These are phyloP conservation scores for Eupeodes latifasciatus DNA, from an alignment of 2,888 invertebrate species.

Conservation along the genomic window DNA sequence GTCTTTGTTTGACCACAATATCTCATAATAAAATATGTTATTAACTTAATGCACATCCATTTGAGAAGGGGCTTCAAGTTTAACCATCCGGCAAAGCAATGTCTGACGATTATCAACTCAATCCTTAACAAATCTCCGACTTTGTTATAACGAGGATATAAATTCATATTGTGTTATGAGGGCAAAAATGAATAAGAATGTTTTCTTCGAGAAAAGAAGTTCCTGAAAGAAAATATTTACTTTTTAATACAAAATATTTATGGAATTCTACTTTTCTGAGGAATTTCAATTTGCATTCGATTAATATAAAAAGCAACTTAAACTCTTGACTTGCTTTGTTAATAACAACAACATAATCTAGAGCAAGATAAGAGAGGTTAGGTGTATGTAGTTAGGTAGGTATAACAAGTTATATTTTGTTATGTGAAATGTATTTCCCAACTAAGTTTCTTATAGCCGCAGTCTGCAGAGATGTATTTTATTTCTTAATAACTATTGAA, in stretches of 20 bases:
- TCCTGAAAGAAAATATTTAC: background rate
- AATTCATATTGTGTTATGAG: background rate
- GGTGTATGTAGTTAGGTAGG: background rate
- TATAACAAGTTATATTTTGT: background rate
- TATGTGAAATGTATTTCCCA: background rate
- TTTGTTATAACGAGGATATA: background rate
- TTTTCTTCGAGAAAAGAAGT: slow-evolving; percentile 2
- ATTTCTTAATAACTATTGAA: too few species aligned
- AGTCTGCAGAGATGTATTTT: background rate
- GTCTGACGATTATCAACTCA: background rate
- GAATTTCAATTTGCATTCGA: slow-evolving; percentile 21
- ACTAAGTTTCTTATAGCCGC: background rate
- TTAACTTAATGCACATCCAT: background rate
- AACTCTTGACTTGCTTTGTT: slow-evolving; percentile 5
- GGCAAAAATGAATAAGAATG: background rate
- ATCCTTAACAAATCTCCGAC: background rate
- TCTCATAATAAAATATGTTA: background rate
- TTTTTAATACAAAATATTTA: background rate
- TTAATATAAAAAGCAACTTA: slow-evolving; percentile 14
- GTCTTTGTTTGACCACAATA: background rate
- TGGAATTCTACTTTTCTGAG: slow-evolving; percentile 4
- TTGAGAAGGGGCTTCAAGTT: background rate
- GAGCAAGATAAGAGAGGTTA: background rate
- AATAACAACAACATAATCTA: slow-evolving; percentile 1
- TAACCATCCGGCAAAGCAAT: background rate